Conservation (phyloP, 2,797 vertebrate species). For the Microctenopoma stevenorrisi region DNA sequence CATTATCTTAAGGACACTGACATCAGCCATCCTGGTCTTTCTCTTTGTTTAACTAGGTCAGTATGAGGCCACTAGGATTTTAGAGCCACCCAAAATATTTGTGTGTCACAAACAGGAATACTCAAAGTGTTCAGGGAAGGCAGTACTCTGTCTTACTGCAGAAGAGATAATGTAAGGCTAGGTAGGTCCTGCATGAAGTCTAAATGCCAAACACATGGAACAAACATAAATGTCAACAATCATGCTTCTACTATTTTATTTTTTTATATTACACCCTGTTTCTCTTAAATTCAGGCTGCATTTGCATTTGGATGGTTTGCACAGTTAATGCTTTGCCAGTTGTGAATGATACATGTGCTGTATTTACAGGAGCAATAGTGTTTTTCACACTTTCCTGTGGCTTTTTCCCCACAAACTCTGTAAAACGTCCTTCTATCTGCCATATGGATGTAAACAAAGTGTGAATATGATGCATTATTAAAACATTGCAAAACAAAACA, state of each 20-base stretch:
- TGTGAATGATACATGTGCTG: not conserved
- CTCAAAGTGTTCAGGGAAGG: not conserved
- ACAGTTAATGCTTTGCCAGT: not conserved
- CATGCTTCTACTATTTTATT: not conserved
- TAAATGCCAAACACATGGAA: not conserved
- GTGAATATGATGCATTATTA: not conserved
- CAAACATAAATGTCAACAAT: not conserved
- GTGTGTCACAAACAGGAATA: slow-evolving; percentile 9
- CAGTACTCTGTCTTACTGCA: not conserved
- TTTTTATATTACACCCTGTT: not conserved
- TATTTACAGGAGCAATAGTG: not conserved
- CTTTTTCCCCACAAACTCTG: not conserved
- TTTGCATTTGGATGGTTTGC: not conserved
- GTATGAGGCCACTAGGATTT: slow-evolving; percentile 21
- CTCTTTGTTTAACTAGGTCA: slow-evolving; percentile 32
- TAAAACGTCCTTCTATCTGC: not conserved
- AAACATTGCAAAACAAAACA: not conserved
- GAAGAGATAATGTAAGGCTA: not conserved
- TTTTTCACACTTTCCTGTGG: not conserved
- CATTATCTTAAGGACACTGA: slow-evolving; percentile 38
- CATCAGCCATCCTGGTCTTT: slow-evolving; percentile 35
- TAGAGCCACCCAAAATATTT: slow-evolving; percentile 1
- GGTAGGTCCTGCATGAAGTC: not conserved
- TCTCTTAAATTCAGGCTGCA: not conserved
- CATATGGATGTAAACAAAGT: not conserved